phyloP scores from a whole-genome alignment of 2,888 invertebrate genomes.

The Hypomecis atomaria region DNA sequence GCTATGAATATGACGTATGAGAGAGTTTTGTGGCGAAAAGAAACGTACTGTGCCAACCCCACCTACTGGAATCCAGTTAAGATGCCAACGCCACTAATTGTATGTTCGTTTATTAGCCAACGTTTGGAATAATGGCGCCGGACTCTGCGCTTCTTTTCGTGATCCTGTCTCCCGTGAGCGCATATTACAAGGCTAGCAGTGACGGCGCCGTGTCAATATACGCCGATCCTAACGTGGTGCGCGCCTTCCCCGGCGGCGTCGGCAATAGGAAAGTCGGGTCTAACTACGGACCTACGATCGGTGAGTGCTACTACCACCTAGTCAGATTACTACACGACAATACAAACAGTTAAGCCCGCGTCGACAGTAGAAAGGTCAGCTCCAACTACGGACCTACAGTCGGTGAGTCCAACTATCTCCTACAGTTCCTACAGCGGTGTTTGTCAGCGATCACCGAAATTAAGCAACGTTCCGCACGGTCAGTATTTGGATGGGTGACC shows the following conservation, averaged over 20 bases:
- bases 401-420: too few relatives aligned
- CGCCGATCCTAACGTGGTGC: conserved; percentile 95
- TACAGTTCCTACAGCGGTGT: too few relatives aligned
- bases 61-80: too few relatives aligned
- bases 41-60: too few relatives aligned
- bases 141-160: conserved; percentile 96
- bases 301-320: conserved; percentile 48
- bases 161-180: conserved; percentile 96
- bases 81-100: not conserved
- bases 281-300: conserved; percentile 95
- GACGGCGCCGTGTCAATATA: conserved; percentile 91
- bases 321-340: not conserved
- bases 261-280: conserved; percentile 98
- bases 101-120: conserved; percentile 86
- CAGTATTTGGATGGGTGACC: too few relatives aligned
- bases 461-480: too few relatives aligned
- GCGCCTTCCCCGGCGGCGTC: conserved; percentile 97
- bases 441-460: too few relatives aligned
- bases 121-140: conserved; percentile 95
- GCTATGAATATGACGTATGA: too few relatives aligned
- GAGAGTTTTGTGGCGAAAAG: too few relatives aligned
- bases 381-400: too few relatives aligned
- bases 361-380: too few relatives aligned
- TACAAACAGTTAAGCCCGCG: too few relatives aligned
- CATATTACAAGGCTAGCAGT: conserved; percentile 91